phyloP scores from a whole-genome alignment of 2,113 vertebrate species.

The Poeciliopsis occidentalis region DNA sequence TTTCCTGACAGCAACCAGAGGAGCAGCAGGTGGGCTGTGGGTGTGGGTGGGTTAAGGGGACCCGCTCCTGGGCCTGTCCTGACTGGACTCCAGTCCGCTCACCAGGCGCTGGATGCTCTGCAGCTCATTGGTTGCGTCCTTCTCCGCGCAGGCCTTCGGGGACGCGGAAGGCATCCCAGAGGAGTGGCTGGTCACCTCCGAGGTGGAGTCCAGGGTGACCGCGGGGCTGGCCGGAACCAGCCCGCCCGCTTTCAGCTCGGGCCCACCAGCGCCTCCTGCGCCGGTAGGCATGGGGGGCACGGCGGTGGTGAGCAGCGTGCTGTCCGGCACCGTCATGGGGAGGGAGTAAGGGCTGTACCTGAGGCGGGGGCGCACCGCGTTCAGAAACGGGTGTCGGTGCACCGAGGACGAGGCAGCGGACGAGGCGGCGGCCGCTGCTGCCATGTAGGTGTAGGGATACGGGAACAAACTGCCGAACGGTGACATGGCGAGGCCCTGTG shows the following conservation, averaged over 20 bases:
- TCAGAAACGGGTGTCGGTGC: slow-evolving; percentile 93
- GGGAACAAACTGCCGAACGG: slow-evolving; percentile 94
- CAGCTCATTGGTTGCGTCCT: slow-evolving; percentile 91
- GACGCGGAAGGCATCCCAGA: slow-evolving; percentile 90
- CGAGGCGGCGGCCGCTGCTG: slow-evolving; percentile 87
- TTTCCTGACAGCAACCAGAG: slow-evolving; percentile 50
- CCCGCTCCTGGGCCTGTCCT: slow-evolving; percentile 88
- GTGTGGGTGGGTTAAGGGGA: slow-evolving; percentile 81
- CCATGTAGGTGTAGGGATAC: slow-evolving; percentile 98
- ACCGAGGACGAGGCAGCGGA: slow-evolving; percentile 87
- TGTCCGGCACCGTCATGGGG: slow-evolving; percentile 88
- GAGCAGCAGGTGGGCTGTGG: slow-evolving; percentile 39
- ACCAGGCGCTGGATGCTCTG: slow-evolving; percentile 97
- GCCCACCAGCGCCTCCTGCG: slow-evolving; percentile 54
- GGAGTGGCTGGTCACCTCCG: slow-evolving; percentile 92
- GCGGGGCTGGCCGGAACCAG: slow-evolving; percentile 83
- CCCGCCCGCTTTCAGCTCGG: slow-evolving; percentile 81
- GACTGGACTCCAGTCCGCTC: slow-evolving; percentile 92
- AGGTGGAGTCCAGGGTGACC: slow-evolving; percentile 89
- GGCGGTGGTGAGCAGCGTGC: slow-evolving; percentile 86
- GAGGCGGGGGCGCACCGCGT: slow-evolving; percentile 90
- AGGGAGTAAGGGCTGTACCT: slow-evolving; percentile 96
- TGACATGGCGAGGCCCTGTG: slow-evolving; percentile 94
- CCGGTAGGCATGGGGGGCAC: slow-evolving; percentile 81
- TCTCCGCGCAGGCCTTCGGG: slow-evolving; percentile 89